Base-by-base conservation (phyloP, 2,113 vertebrate genomes). In the Asarcornis scutulata region DNA sequence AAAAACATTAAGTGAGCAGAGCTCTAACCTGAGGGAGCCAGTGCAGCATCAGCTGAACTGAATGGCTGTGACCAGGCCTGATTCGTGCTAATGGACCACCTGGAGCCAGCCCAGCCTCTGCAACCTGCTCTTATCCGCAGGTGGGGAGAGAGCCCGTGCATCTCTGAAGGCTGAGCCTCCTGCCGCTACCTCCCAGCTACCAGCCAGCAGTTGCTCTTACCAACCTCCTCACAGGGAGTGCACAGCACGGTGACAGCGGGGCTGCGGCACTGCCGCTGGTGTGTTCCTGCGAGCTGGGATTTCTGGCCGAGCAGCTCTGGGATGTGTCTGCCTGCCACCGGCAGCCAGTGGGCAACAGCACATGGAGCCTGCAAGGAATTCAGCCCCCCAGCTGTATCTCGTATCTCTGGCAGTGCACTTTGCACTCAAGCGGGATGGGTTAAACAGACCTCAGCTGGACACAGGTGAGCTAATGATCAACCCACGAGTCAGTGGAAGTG, bases 161-260 rank as follows among this genome's bases (percentile, higher is more conserved):
- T 14, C 55, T 50, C 63, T 26, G 17, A 66, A 81, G 50, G 68
- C 36, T 60, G 55, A 81, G 74, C 26, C 8, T 38, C 29, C 48
- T 34, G 22, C 31, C 11, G 16, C 17, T 50, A n/a, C 27, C 14
- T 12, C 11, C 4, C 40, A 12, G 0, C 7, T 23, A 16, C 10
- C 66, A 59, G 71, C 8, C 29, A 66, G 60, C 60, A 22, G 0
- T 36, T 48, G 38, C 59, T 42, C 88, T 74, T 40, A 53, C 29
- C 63, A 62, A 73, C 36, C 36, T 67, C 36, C 59, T 67, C 0
- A 0, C 50, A 55, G 18, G 46, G 40, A 75, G 40, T 38, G 26
- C 1, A 1, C 48, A 60, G 67, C 8, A 3, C 0, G 0, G 34
- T 2, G 16, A 52, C 11, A 62, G 36, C 1, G 1, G 14, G 26